Percentiles rank a stretch among this genome's conserved stretches.
These are phyloP conservation scores for Aphelenchoides bicaudatus DNA, from an alignment of 2,888 invertebrate species.

Conservation along the genomic window DNA sequence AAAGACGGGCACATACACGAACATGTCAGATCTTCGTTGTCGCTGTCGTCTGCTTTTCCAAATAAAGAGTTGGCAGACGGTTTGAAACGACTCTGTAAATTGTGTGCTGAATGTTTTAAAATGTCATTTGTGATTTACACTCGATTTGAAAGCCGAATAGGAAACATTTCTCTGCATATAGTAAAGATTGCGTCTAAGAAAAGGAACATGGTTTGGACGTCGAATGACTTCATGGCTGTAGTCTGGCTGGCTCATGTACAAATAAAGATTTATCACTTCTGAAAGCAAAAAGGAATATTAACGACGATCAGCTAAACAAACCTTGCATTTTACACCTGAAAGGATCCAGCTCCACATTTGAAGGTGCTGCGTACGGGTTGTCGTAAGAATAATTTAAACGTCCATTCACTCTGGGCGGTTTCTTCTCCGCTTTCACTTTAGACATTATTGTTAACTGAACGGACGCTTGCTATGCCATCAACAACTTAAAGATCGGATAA, in stretches of 20 bases:
- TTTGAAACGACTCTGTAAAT: no score
- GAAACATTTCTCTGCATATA: slow-evolving; percentile 1
- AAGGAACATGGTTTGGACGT: slow-evolving; percentile 1
- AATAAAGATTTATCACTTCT: slow-evolving; percentile 6
- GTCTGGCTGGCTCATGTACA: slow-evolving; percentile 3
- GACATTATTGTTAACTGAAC: no score
- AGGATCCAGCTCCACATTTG: slow-evolving; percentile 7
- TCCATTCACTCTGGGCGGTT: not conserved
- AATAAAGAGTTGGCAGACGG: no score
- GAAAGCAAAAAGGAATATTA: not conserved
- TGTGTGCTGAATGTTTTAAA: no score
- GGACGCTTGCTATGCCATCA: no score
- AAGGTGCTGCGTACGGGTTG: slow-evolving; percentile 6
- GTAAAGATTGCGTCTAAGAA: slow-evolving; percentile 5
- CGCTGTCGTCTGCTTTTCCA: no score
- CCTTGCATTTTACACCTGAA: slow-evolving; percentile 10
- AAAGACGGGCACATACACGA: slow-evolving; percentile 4
- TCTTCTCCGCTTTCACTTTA: no score
- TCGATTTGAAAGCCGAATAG: not conserved
- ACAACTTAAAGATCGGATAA: no score
- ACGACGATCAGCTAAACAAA: not conserved
- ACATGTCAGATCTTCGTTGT: not conserved
- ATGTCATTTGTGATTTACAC: no score
- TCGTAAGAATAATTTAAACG: not conserved
- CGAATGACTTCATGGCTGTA: not conserved